A percentile compares a stretch with the other conserved stretches of the same genome.
Evolutionary conservation across 2,797 vertebrate species (phyloP).

Genomic region (Emys orbicularis): DNA sequence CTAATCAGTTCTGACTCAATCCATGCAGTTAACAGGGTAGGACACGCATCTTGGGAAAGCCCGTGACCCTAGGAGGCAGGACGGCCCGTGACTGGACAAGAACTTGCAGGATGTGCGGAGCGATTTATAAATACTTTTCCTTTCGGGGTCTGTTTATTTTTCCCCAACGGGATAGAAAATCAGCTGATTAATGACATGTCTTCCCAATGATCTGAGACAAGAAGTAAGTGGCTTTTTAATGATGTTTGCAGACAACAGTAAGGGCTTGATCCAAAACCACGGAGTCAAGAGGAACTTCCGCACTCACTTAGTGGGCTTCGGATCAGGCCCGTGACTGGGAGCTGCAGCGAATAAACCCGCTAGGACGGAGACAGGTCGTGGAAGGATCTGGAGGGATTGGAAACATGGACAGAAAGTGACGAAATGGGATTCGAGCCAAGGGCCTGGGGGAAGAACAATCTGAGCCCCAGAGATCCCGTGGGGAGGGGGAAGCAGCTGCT

Average conservation of each 20-base stretch:
- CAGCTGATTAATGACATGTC: background rate
- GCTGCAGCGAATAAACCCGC: too few species aligned
- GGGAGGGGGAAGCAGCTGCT: too few species aligned
- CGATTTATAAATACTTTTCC: background rate
- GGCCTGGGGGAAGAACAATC: too few species aligned
- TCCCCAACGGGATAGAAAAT: background rate
- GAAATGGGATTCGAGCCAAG: too few species aligned
- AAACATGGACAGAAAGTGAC: too few species aligned
- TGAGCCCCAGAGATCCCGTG: too few species aligned
- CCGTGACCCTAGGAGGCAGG: background rate
- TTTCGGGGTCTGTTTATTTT: constrained; percentile 14
- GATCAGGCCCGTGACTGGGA: too few species aligned
- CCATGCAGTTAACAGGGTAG: too few species aligned
- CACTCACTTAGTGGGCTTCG: background rate
- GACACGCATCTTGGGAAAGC: too few species aligned
- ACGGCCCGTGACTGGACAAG: background rate
- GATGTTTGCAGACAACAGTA: background rate
- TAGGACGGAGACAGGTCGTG: too few species aligned
- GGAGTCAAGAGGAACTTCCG: background rate
- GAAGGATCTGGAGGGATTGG: too few species aligned
- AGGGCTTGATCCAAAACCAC: background rate
- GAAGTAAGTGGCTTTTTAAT: constrained; percentile 2
- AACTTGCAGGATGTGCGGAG: background rate
- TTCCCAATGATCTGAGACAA: background rate
- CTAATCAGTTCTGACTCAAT: too few species aligned